Percentiles rank a stretch among this genome's conserved stretches.
Conservation (phyloP, 1,140 invertebrate species). For the Nymphalis io region DNA sequence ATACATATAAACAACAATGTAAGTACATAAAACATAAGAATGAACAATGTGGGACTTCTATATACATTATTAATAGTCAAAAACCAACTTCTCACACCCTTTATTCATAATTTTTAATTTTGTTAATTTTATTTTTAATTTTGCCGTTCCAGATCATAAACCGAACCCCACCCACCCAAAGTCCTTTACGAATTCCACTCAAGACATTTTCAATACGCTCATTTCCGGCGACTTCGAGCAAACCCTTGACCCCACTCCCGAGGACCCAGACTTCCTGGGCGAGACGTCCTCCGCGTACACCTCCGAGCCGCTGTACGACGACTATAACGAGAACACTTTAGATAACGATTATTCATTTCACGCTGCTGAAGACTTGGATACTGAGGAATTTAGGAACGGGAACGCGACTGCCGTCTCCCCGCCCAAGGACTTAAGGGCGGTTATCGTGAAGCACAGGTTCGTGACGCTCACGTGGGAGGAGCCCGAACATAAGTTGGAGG, state of each 20-base stretch:
- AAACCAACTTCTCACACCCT: too few species aligned
- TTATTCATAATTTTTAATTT: conserved; percentile 1
- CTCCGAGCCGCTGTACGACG: conserved; percentile 46
- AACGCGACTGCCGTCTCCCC: conserved; percentile 56
- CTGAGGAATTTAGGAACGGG: conserved; percentile 37
- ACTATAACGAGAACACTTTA: conserved; percentile 49
- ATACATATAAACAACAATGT: too few species aligned
- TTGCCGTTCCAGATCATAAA: conserved; percentile 19
- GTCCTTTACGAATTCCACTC: conserved; percentile 11
- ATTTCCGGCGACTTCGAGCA: conserved; percentile 28
- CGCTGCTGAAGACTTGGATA: conserved; percentile 57
- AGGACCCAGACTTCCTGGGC: conserved; percentile 71
- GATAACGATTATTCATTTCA: conserved; percentile 53
- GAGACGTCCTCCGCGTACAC: conserved; percentile 77
- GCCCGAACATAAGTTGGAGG: conserved; percentile 50
- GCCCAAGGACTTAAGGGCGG: conserved; percentile 54
- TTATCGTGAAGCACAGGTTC: conserved; percentile 72
- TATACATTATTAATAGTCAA: too few species aligned
- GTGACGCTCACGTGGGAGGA: conserved; percentile 72
- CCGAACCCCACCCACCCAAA: conserved; percentile 12
- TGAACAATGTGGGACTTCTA: too few species aligned
- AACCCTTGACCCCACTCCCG: conserved; percentile 35
- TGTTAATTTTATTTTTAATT: conserved; percentile 26
- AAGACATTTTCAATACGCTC: conserved; percentile 39
- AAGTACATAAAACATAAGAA: too few species aligned